A percentile compares a stretch with the other conserved stretches of the same genome.
phyloP scores from a whole-genome alignment of 2,113 vertebrate species.

The Callionymus lyra region DNA sequence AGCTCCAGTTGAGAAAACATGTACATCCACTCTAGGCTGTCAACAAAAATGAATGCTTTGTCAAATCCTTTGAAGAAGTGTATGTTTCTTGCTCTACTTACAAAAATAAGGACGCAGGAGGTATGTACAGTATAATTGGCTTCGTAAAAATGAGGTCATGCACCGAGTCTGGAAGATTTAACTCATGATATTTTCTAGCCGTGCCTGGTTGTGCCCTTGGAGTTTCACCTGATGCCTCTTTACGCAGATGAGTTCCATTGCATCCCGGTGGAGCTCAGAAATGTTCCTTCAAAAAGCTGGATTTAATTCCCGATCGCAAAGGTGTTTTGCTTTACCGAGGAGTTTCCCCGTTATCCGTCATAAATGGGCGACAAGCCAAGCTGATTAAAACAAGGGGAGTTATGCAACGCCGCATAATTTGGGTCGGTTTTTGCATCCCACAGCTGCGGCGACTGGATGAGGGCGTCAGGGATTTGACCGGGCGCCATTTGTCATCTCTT shows the following conservation, averaged over 20 bases:
- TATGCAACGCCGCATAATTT: constrained; percentile 27
- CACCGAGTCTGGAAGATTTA: constrained; percentile 48
- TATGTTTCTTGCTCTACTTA: constrained; percentile 47
- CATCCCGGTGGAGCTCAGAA: too few relatives aligned
- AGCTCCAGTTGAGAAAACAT: too few relatives aligned
- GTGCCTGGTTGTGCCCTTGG: constrained; percentile 21
- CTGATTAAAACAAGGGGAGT: constrained; percentile 4
- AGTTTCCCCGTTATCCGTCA: constrained; percentile 3
- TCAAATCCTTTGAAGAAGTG: constrained; percentile 26
- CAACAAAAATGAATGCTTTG: constrained; percentile 7
- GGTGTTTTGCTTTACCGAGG: background rate
- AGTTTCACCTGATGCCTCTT: constrained; percentile 8
- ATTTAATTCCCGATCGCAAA: too few relatives aligned
- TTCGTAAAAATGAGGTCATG: constrained; percentile 47
- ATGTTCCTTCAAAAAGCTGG: too few relatives aligned
- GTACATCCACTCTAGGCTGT: too few relatives aligned
- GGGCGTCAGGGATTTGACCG: constrained; percentile 19
- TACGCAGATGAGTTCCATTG: background rate
- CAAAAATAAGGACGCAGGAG: constrained; percentile 40
- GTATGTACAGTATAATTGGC: constrained; percentile 41
- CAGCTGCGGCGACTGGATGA: constrained; percentile 15
- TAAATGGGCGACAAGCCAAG: constrained; percentile 15
- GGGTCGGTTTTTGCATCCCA: constrained; percentile 18
- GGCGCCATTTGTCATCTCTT: constrained; percentile 4
- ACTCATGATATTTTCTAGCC: constrained; percentile 38